Evolutionary conservation across 1,140 invertebrate genomes (phyloP).

Genomic region (Procambarus virginalis): DNA sequence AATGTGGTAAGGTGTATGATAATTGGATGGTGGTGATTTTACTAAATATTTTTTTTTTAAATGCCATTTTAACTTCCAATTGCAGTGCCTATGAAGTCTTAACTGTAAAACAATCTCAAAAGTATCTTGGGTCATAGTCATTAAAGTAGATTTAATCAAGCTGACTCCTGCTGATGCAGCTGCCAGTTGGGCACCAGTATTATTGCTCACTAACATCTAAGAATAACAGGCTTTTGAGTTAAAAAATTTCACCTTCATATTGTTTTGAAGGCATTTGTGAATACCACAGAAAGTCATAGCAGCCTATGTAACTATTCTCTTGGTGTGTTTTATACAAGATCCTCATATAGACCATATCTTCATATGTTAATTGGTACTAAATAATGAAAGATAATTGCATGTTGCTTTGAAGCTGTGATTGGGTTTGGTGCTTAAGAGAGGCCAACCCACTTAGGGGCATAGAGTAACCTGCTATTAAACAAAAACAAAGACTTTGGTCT

Average conservation of each 20-base stretch:
- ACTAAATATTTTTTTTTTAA: not conserved
- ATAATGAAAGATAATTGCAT: conserved; percentile 10
- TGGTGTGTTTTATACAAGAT: conserved; percentile 15
- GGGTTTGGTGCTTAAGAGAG: conserved; percentile 1
- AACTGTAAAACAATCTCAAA: not conserved
- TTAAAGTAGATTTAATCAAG: not conserved
- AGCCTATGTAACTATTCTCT: not conserved
- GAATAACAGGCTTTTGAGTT: not conserved
- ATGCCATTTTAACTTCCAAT: not conserved
- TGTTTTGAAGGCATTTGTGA: not conserved
- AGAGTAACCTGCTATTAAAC: conserved; percentile 18
- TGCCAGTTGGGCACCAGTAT: not conserved
- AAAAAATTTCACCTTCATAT: not conserved
- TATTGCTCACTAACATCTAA: not conserved
- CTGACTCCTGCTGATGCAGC: not conserved
- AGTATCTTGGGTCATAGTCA: not conserved
- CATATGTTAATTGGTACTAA: conserved; percentile 9
- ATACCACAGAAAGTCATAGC: not conserved
- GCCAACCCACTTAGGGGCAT: conserved; percentile 4
- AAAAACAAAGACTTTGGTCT: not conserved
- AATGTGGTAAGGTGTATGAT: not conserved
- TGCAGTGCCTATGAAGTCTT: not conserved
- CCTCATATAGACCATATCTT: conserved; percentile 1
- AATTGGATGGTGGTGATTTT: not conserved
- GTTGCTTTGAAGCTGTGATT: conserved; percentile 15